Evolutionary conservation across 2,888 invertebrate species (phyloP), one percentile per base, ranked within the genome.

Genomic region (Odontocolon sp.): DNA sequence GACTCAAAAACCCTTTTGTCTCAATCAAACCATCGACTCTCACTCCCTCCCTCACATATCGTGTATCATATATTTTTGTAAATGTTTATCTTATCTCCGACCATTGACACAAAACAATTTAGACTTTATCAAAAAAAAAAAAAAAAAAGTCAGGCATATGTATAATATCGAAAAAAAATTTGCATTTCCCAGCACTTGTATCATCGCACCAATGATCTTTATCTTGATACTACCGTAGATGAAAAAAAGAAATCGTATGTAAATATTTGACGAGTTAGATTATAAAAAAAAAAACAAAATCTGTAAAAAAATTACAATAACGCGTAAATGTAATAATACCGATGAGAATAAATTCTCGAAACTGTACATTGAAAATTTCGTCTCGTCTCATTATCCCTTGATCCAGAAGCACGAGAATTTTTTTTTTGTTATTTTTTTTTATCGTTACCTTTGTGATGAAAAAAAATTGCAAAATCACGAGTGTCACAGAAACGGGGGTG

Each of bases 61-160:
- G 81, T 83, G 81, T 80, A 84, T 79, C 72, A 83, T 84, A 86
- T 85, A 86, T 86, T 86, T 86, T 86, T 85, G 77, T 85, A 85
- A 85, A 81, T 83, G 82, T 85, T 52, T 63, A 14, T 40, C 81
- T 77, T 76, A 78, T 76, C 81, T 26, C 33, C 50, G 36, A 45
- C 52, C 8, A 47, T 67, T 54, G 45, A 45, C 54, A 18, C 23
- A 33, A 23, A 21, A 11, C 14, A 63, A 63, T 36, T 9, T 9
- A 2, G n/a, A 36, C 8, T 36, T 26, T 21, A 18, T 18, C 28
- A 16, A 61, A 16, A 8, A 8, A 6, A 2, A 28, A 36, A 18
- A 38, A 21, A n/a, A 52, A 28, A 26, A 74, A 50, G 56, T 23
- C 26, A 42, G 5, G 52, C 54, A 50, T 59, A 31, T 38, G 50